A percentile compares a stretch with the other conserved stretches of the same genome.
Conservation (phyloP, 1,140 invertebrate genomes). For the Augochlora pura region DNA sequence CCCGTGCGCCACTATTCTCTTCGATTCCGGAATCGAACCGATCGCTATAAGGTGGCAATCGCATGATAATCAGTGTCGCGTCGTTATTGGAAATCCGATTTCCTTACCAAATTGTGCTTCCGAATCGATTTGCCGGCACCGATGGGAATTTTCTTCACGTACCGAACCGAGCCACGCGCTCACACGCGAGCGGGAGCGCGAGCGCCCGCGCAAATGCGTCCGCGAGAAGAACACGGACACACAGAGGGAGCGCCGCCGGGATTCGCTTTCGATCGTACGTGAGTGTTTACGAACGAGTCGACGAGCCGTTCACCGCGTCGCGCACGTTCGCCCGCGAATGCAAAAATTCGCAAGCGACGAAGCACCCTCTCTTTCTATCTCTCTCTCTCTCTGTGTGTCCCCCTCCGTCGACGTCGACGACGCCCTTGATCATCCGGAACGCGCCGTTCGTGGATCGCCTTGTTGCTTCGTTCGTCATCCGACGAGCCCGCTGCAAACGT, state of each 20-base stretch:
- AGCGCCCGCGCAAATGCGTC: background rate
- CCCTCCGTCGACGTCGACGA: too few species aligned
- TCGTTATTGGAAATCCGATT: slow-evolving; percentile 65
- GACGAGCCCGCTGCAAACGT: background rate
- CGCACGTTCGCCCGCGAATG: background rate
- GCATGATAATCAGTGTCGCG: slow-evolving; percentile 63
- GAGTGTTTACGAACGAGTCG: slow-evolving; percentile 18
- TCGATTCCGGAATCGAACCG: slow-evolving; percentile 3
- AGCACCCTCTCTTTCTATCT: too few species aligned
- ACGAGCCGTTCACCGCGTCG: too few species aligned
- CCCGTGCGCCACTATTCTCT: background rate
- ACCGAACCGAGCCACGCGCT: slow-evolving; percentile 9
- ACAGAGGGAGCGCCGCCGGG: background rate
- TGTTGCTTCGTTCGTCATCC: background rate
- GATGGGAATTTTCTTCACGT: slow-evolving; percentile 61
- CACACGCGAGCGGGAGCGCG: background rate
- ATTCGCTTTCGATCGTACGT: background rate
- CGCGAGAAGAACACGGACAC: background rate
- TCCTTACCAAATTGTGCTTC: slow-evolving; percentile 60
- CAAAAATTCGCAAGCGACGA: background rate
- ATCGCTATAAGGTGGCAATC: slow-evolving; percentile 57
- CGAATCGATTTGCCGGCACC: slow-evolving; percentile 56
- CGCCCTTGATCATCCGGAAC: too few species aligned
- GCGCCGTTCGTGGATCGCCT: background rate
- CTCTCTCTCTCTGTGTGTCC: too few species aligned